Evolutionary conservation across 2,797 vertebrate species (phyloP), one percentile per base, ranked within the genome.

Genomic region (Ceyx erithaca): DNA sequence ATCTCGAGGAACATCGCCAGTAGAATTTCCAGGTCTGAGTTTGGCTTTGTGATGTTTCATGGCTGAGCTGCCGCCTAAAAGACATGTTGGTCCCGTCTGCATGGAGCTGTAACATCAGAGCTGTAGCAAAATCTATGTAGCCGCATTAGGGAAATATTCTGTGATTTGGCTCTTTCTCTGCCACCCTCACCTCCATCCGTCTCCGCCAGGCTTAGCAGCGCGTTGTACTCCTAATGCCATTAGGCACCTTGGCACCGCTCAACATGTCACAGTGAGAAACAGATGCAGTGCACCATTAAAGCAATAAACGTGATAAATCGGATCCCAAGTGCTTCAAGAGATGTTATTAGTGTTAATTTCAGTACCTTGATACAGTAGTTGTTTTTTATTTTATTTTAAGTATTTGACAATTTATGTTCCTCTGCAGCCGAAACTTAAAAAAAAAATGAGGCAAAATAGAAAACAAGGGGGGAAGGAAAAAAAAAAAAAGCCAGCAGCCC

Each of bases 241-340:
- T 94, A 92, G 94, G 87, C 87, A 45, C 67, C 41, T 93, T 96
- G 97, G 96, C 96, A 96, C 87, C 3, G 54, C 75, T 75, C 62
- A 48, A 35, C 71, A 5, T 67, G 89, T 94, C 93, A 48, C 96
- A 93, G 96, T 80, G 95, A 96, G 96, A 95, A 97, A 91, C 97
- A 97, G 97, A 97, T 96, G 96, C 96, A 89, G 88, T 17, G 2
- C 17, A 83, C 81, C 55, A 12, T 95, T 93, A 96, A 77, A 92
- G 96, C 97, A 91, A 94, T 96, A 67, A 87, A 90, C 25, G 70
- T 90, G 95, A 97, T 94, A 90, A 91, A 81, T 95, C 90, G 86
- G 93, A 93, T 95, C 95, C 49, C 79, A 31, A 77, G 95, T 26
- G 85, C 80, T 90, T 77, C 82, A 91, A n/a, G 94, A 85, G 83